Conservation (phyloP, 1,140 invertebrate species). For the Diabrotica virgifera region DNA sequence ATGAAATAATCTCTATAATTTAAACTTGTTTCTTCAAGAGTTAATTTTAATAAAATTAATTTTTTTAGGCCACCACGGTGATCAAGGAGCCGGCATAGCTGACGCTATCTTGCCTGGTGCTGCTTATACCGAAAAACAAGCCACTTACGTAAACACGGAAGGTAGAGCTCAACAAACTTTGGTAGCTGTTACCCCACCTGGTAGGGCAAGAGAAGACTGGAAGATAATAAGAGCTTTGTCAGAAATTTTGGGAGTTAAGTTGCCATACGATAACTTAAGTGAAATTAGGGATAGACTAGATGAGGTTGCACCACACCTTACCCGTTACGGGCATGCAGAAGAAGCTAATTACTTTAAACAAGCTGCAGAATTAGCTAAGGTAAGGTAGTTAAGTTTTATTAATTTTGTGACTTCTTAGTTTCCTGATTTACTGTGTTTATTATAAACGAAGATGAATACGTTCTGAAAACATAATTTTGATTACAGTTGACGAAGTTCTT, state of each 20-base stretch:
- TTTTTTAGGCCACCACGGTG: slow-evolving; percentile 87
- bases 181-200: slow-evolving; percentile 88
- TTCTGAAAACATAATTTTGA: too few species aligned
- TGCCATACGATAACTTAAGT: slow-evolving; percentile 88
- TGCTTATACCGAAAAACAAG: slow-evolving; percentile 98
- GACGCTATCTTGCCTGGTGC: slow-evolving; percentile 93
- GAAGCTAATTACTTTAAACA: slow-evolving; percentile 79
- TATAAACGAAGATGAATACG: too few species aligned
- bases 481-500: too few species aligned
- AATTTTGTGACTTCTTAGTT: too few species aligned
- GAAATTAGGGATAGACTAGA: slow-evolving; percentile 80
- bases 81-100: slow-evolving; percentile 87
- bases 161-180: slow-evolving; percentile 93
- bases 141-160: slow-evolving; percentile 96
- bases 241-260: slow-evolving; percentile 74
- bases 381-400: slow-evolving; percentile 25
- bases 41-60: not conserved
- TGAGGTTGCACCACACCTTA: slow-evolving; percentile 86
- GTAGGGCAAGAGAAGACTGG: slow-evolving; percentile 95
- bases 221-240: slow-evolving; percentile 83
- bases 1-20: too few species aligned
- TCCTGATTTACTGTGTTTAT: too few species aligned
- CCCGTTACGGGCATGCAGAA: slow-evolving; percentile 79
- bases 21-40: not conserved
- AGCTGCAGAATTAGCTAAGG: slow-evolving; percentile 50